Base-by-base conservation (phyloP, 1,140 invertebrate genomes). In the Charaxes varanes region DNA sequence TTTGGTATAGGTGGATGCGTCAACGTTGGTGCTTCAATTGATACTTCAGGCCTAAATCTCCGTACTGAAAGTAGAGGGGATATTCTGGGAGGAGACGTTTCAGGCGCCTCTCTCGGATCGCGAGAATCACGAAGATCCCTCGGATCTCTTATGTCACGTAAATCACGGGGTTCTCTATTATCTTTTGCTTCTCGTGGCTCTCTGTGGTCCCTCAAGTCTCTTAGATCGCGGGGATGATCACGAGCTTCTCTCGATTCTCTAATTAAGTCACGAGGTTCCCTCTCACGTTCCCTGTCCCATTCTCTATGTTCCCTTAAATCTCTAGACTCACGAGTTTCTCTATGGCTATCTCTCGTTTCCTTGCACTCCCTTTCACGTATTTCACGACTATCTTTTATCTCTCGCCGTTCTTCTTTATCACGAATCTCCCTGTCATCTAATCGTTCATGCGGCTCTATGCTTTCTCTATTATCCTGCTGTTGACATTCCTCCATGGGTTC, bases 401-500 rank as follows among this genome's bases (percentile, higher is more conserved):
- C 74, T 18, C 66, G 61, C 30, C 65, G 53, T 14, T 83, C 76
- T 33, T 82, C 78, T 44, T 69, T 78, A 4, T 74, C 66, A 17
- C 72, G 55, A 43, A 34, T 46, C 12, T 79, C 74, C 46, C 61
- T 62, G 30, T 49, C 55, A 3, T 74, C 66, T 50, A 70, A 36
- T 22, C 70, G 64, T 6, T 80, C 71, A 2, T 67, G 67, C 16
- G 58, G 12, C 28, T 77, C 73, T 44, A 45, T 52, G 46, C 56
- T 49, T 49, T 80, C 79, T 38, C 57, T 67, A 4, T 48, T 53
- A 35, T 79, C 74, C 57, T 65, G 63, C 10, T 64, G 41, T 61
- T 67, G 70, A 43, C 74, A 77, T 58, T 83, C 74, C 53, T 83
- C 79, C 76, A 80, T 83, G 44, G 72, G 72, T 66, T 83, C 79